Base-by-base conservation (phyloP, 1,140 invertebrate genomes). In the Wiebesia pumilae region DNA sequence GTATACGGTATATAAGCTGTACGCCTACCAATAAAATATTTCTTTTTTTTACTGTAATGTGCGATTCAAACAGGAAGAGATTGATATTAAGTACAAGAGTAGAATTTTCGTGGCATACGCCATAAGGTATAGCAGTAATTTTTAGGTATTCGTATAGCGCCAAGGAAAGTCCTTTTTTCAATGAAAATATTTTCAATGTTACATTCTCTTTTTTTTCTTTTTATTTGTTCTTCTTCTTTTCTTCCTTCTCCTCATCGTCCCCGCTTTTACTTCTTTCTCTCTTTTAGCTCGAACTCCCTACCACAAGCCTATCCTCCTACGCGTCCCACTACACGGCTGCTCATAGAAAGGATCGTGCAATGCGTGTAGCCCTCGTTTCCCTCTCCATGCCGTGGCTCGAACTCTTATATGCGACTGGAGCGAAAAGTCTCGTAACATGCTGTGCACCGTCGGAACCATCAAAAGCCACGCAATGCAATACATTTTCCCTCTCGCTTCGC, bases 161-260 rank as follows among this genome's bases (percentile, higher is more conserved):
- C 51, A 54, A 54, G 51, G 10, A 73, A 83, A 83, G 30, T 83
- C 19, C 81, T 67, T 83, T 83, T 58, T 71, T 69, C 35, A 82
- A 82, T 71, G 71, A 82, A 83, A 73, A 73, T 73, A 73, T 83
- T 83, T 83, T 83, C 69, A 83, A 83, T 83, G 65, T 71, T 83
- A 83, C 80, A 73, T 83, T 83, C 81, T 83, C 40, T 71, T 82
- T 82, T 65, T 51, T 67, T n/a, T 82, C 27, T 6, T 83, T 43
- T 51, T 71, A 54, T 82, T 82, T 54, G 51, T 19, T 83, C n/a
- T 35, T 69, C 4, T 69, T 14, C 67, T 69, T 3, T 69, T 47
- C 33, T n/a, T 65, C 58, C 43, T 83, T 47, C 75, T 81, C 82
- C 81, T 43, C 69, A 38, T 38, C 51, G 65, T 47, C 21, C 71